Evolutionary conservation across 2,888 invertebrate species (phyloP).

Genomic region (Caenorhabditis doughertyi): DNA sequence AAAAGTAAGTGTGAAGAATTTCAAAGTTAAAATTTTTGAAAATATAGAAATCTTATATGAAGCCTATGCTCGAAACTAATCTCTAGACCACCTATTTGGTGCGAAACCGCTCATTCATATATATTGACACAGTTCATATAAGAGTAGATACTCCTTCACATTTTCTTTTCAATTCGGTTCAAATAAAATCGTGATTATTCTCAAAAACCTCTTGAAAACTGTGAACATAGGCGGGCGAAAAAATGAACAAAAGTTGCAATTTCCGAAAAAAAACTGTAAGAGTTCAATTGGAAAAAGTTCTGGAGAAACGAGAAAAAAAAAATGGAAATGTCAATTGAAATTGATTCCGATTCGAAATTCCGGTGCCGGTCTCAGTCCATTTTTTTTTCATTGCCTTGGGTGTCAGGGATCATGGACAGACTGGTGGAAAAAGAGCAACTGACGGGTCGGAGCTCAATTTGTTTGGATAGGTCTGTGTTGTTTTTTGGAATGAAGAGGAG

Average conservation of each 20-base stretch:
- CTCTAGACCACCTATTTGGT: slow-evolving; percentile 8
- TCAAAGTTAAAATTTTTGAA: too few relatives aligned
- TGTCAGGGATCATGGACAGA: slow-evolving; percentile 59
- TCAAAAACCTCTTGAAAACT: slow-evolving; percentile 54
- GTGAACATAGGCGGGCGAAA: slow-evolving; percentile 18
- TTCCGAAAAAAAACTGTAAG: slow-evolving; percentile 7
- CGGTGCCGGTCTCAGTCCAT: slow-evolving; percentile 18
- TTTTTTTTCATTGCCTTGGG: slow-evolving; percentile 37
- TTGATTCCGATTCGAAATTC: slow-evolving; percentile 28
- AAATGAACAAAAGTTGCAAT: neutral
- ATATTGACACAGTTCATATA: slow-evolving; percentile 56
- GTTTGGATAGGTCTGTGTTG: slow-evolving; percentile 54
- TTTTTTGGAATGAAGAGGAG: slow-evolving; percentile 28
- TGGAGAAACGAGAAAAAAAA: neutral
- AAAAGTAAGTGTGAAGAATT: too few relatives aligned
- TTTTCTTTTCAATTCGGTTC: slow-evolving; percentile 34
- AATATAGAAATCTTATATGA: neutral
- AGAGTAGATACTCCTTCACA: slow-evolving; percentile 47
- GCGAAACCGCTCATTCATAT: slow-evolving; percentile 8
- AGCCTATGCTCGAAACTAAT: neutral
- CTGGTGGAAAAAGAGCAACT: slow-evolving; percentile 20
- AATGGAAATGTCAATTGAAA: slow-evolving; percentile 27
- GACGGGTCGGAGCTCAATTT: slow-evolving; percentile 37
- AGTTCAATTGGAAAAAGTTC: neutral
- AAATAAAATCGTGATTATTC: slow-evolving; percentile 56